These are phyloP conservation scores for Dendrolimus pini DNA, from an alignment of 2,888 invertebrate species.

Conservation along the genomic window DNA sequence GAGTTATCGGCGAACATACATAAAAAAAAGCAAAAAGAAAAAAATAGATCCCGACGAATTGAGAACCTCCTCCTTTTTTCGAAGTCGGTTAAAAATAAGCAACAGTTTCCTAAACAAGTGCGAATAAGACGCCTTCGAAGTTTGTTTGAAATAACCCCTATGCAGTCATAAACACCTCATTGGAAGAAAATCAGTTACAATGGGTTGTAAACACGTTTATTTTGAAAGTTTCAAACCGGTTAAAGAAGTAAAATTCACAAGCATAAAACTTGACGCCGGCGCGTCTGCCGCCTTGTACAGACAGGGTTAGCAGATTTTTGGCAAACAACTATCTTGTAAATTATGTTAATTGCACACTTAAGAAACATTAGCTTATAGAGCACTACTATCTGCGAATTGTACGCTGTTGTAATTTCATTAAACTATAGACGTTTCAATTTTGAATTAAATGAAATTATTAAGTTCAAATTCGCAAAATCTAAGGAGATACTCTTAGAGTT, in stretches of 20 bases:
- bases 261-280: conserved; percentile 37
- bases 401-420: neutral
- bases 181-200: neutral
- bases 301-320: conserved; percentile 21
- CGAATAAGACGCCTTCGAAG: too few relatives aligned
- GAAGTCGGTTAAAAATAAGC: too few relatives aligned
- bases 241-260: conserved; percentile 36
- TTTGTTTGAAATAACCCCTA: too few relatives aligned
- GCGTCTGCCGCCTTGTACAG: conserved; percentile 21
- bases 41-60: too few relatives aligned
- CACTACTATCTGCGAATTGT: neutral
- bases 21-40: too few relatives aligned
- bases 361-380: conserved; percentile 2
- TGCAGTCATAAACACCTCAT: neutral
- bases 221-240: conserved; percentile 41
- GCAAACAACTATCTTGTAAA: conserved; percentile 1
- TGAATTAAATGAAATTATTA: too few relatives aligned
- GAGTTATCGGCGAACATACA: too few relatives aligned
- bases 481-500: too few relatives aligned
- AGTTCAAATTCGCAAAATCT: too few relatives aligned
- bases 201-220: conserved; percentile 51
- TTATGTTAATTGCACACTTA: conserved; percentile 4
- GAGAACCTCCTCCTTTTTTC: too few relatives aligned
- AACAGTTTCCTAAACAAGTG: too few relatives aligned
- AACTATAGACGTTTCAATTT: too few relatives aligned